Conservation (phyloP, 2,113 vertebrate species). For the Rhabdomys dilectus region DNA sequence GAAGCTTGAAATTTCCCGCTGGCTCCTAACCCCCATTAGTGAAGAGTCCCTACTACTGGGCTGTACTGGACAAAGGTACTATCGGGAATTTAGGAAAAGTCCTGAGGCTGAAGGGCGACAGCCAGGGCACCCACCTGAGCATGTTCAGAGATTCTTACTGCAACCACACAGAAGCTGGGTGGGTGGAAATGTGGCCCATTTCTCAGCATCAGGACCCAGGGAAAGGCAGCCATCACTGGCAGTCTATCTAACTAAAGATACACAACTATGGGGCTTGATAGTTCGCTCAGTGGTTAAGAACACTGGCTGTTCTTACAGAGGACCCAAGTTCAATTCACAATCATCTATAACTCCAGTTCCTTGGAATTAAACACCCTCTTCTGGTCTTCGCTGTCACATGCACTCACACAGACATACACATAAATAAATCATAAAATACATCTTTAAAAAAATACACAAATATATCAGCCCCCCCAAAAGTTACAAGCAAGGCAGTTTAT, state of each 20-base stretch:
- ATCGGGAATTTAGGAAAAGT: not conserved
- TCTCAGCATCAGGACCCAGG: not conserved
- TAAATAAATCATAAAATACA: no score
- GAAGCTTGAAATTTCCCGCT: no score
- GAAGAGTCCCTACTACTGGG: not conserved
- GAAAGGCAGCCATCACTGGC: not conserved
- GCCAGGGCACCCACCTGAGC: not conserved
- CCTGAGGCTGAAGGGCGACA: not conserved
- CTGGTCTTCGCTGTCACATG: no score
- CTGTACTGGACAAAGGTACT: not conserved
- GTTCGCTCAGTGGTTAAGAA: no score
- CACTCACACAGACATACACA: no score
- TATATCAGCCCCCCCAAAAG: not conserved
- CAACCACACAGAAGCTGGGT: not conserved
- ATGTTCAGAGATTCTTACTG: not conserved
- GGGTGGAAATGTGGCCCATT: accelerated
- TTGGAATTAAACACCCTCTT: no score
- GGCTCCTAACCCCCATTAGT: not conserved
- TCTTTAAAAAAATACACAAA: not conserved
- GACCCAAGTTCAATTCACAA: no score
- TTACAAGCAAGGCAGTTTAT: not conserved
- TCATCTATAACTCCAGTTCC: no score
- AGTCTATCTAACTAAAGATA: not conserved
- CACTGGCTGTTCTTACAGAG: no score
- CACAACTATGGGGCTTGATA: no score